Percentiles rank a stretch among this genome's conserved stretches.
Conservation (phyloP, 2,113 vertebrate genomes). For the Gymnogyps californianus region DNA sequence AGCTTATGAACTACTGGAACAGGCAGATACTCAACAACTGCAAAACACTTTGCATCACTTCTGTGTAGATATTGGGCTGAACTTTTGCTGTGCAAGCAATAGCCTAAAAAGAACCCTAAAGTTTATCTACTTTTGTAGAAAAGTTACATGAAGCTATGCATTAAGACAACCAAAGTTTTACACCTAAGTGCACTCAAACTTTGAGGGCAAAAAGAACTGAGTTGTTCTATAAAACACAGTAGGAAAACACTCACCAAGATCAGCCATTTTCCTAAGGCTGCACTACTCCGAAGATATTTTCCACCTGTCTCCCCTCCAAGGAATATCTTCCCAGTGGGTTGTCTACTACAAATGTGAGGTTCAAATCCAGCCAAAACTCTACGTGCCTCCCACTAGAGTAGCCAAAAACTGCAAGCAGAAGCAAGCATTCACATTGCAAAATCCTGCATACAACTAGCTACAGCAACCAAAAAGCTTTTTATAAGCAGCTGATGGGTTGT, state of each 20-base stretch:
- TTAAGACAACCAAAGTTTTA: background rate
- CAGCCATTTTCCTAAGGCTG: background rate
- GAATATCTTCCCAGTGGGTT: background rate
- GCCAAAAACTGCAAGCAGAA: background rate
- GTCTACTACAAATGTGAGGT: accelerated
- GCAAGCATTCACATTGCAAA: accelerated
- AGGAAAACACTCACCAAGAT: background rate
- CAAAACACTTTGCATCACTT: background rate
- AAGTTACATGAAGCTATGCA: background rate
- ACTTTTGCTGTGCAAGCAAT: background rate
- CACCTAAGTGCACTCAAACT: background rate
- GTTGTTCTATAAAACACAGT: background rate
- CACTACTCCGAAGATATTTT: background rate
- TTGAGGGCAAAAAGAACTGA: background rate
- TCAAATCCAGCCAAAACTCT: background rate
- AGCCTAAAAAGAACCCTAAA: background rate
- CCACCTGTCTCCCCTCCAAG: background rate
- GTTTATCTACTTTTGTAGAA: background rate
- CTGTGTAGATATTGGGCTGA: background rate
- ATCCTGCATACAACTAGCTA: accelerated
- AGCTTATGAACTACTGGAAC: background rate
- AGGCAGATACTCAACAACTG: background rate
- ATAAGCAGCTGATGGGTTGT: background rate
- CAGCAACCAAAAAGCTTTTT: background rate
- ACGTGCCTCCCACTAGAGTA: accelerated